Base-by-base conservation (phyloP, 1,140 invertebrate genomes). In the Eurytemora carolleeae region DNA sequence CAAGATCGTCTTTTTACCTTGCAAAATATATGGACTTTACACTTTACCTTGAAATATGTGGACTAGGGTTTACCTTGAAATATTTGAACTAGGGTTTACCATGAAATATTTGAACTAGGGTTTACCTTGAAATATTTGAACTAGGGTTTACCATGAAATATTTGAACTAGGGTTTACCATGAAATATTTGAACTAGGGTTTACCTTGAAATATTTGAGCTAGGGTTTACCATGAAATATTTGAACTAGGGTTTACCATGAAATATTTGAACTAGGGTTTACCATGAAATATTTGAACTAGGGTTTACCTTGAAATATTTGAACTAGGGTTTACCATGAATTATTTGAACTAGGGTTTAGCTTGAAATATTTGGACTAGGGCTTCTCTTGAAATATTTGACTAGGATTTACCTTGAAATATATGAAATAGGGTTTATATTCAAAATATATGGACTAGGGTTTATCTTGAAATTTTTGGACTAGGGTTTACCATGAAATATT, bases 401-500 rank as follows among this genome's bases (percentile, higher is more conserved):
- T 18, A 54, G 21, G 21, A 54, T 21, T 54, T 21, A 54, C 53
- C 12, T 18, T 19, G 12, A 54, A 18, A 18, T 21, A 54, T 19
- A 3, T 54, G 53, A 54, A 54, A 21, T 19, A 54, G 18, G 21
- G 21, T 54, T 54, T 54, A 1, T 23, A 22, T 57, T 18, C 3
- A 57, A 21, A 57, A 2, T 17, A 22, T 18, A 55, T 24, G 52
- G 25, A 18, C 16, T 55, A 25, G 1, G 20, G 25, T 63, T 64
- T 68, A 79, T 81, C 75, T 82, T 83, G 68, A 84, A 85, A 58
- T 80, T 70, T 59, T 83, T 74, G 66, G 85, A 82, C 71, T 80
- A 85, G 67, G 85, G 85, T 63, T 76, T 78, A 2, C n/a, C n/a
- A n/a, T n/a, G n/a, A n/a, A n/a, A n/a, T n/a, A n/a, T n/a, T n/a